Evolutionary conservation across 2,797 vertebrate genomes (phyloP).

Genomic region (Silurus aristotelis): DNA sequence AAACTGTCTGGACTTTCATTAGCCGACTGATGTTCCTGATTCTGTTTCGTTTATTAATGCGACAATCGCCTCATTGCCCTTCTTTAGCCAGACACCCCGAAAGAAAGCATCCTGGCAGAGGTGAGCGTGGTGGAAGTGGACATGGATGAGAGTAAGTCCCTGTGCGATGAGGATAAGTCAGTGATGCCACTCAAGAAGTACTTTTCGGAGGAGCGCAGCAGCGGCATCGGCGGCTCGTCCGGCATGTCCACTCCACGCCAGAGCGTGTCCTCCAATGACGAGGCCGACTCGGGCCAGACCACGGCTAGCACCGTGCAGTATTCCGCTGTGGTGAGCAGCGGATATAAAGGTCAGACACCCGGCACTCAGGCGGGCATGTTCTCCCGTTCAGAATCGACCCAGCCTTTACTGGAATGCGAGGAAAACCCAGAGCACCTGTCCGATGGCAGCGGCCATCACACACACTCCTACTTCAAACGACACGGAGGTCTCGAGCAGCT

Average conservation of each 20-base stretch:
- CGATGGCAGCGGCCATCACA: conserved; percentile 66
- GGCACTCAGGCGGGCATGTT: conserved; percentile 72
- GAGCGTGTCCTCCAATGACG: conserved; percentile 91
- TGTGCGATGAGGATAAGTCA: conserved; percentile 85
- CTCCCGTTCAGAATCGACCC: conserved; percentile 91
- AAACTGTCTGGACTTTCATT: background rate
- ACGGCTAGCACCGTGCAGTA: conserved; percentile 92
- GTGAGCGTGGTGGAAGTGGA: conserved; percentile 90
- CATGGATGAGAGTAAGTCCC: conserved; percentile 76
- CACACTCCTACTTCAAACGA: conserved; percentile 64
- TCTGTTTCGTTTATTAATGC: background rate
- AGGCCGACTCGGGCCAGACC: conserved; percentile 85
- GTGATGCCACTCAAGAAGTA: conserved; percentile 85
- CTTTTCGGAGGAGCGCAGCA: conserved; percentile 92
- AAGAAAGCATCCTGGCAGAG: conserved; percentile 83
- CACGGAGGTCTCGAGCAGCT: conserved; percentile 54
- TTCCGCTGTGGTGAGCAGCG: conserved; percentile 86
- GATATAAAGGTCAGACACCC: conserved; percentile 84
- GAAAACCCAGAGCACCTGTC: conserved; percentile 80
- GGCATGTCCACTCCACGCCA: conserved; percentile 95
- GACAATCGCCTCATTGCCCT: background rate
- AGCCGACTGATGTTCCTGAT: background rate
- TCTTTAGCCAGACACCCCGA: conserved; percentile 80
- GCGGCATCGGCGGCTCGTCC: conserved; percentile 95
- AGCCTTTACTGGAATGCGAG: conserved; percentile 90